Evolutionary conservation across 2,113 vertebrate species (phyloP).

Genomic region (Ictidomys tridecemlineatus): DNA sequence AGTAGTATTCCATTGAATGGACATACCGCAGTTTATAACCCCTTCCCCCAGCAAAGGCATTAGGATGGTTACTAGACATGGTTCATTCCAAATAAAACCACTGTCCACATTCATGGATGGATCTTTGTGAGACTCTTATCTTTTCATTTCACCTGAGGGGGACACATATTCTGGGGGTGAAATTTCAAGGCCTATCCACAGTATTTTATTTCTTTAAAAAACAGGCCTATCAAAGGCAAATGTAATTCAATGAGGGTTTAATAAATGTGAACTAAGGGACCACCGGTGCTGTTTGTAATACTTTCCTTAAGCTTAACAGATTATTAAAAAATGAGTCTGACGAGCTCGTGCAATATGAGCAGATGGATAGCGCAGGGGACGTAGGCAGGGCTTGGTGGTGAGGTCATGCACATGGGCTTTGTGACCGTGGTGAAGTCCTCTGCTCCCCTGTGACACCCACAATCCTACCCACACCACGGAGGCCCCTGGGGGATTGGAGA

Average conservation of each 20-base stretch:
- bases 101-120: neutral
- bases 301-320: neutral
- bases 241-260: neutral
- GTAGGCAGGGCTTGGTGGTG: neutral
- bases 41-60: neutral
- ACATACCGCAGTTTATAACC: neutral
- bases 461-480: neutral
- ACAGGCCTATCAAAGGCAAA: neutral
- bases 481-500: neutral
- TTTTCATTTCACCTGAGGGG: constrained; percentile 15
- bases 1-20: neutral
- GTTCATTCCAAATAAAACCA: neutral
- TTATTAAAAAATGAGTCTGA: constrained; percentile 13
- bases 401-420: neutral
- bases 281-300: too few species aligned
- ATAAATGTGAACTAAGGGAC: neutral
- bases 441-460: neutral
- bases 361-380: neutral
- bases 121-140: neutral
- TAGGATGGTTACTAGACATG: neutral
- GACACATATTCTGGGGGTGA: neutral
- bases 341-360: neutral
- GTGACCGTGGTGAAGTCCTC: neutral
- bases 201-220: neutral
- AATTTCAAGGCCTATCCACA: neutral